phyloP scores from a whole-genome alignment of 2,113 vertebrate genomes.

The Triplophysa siluroides region DNA sequence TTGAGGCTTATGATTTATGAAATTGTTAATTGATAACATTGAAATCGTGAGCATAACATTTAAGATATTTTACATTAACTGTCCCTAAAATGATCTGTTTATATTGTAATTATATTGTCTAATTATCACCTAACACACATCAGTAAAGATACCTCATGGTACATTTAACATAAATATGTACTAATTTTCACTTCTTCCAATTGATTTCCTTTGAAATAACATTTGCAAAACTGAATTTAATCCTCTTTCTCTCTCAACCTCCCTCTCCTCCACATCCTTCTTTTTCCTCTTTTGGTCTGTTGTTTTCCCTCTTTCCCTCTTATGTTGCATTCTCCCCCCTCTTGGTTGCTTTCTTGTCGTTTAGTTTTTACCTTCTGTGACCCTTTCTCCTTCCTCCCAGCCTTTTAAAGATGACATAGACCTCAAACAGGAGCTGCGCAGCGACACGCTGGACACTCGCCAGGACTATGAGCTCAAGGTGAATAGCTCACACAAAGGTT shows the following conservation, averaged over 20 bases:
- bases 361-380: constrained; percentile 82
- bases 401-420: constrained; percentile 97
- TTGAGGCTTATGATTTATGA: too few relatives aligned
- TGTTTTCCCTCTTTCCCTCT: constrained; percentile 50
- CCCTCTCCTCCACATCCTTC: constrained; percentile 57
- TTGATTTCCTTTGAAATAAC: constrained; percentile 4
- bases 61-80: too few relatives aligned
- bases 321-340: constrained; percentile 50
- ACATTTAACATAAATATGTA: not conserved
- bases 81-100: not conserved
- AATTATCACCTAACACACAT: not conserved
- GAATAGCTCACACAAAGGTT: constrained; percentile 2
- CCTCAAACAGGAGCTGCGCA: constrained; percentile 92
- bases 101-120: too few relatives aligned
- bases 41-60: too few relatives aligned
- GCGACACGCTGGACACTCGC: constrained; percentile 92
- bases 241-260: constrained; percentile 42
- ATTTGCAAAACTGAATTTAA: constrained; percentile 46
- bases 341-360: constrained; percentile 61
- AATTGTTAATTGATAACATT: too few relatives aligned
- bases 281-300: constrained; percentile 61
- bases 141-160: too few relatives aligned
- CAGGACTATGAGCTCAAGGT: constrained; percentile 98
- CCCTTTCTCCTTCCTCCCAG: constrained; percentile 82
- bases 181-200: not conserved